Evolutionary conservation across 2,113 vertebrate genomes (phyloP).

Genomic region (Petrocephalus microphthalmus): DNA sequence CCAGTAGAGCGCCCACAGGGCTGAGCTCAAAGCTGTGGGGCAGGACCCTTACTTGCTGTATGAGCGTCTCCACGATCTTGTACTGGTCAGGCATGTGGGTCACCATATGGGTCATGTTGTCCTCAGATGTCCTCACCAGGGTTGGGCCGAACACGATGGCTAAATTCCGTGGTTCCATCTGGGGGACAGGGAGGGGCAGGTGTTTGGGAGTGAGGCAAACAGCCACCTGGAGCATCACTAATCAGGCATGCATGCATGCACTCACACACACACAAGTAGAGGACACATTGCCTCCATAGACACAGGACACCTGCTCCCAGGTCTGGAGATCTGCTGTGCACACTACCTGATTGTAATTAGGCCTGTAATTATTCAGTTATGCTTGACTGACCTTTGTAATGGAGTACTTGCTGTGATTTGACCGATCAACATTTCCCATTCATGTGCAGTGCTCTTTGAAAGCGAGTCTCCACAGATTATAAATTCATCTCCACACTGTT

Average conservation of each 20-base stretch:
- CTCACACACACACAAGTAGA: neutral
- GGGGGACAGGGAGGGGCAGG: neutral
- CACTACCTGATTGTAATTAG: neutral
- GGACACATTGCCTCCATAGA: neutral
- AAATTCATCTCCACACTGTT: neutral
- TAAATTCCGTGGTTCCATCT: conserved; percentile 98
- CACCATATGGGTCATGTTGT: conserved; percentile 99
- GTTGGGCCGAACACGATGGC: conserved; percentile 97
- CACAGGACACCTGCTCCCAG: neutral
- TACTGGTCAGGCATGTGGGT: conserved; percentile 99
- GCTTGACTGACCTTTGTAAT: neutral
- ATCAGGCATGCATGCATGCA: neutral
- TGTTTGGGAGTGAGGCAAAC: neutral
- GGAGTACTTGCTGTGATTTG: neutral
- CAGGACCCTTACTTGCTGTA: conserved; percentile 80
- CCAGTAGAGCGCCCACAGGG: neutral
- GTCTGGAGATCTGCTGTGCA: neutral
- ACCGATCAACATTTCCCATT: neutral
- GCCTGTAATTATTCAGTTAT: neutral
- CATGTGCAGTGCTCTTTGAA: neutral
- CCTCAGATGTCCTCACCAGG: conserved; percentile 89
- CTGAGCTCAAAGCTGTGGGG: neutral
- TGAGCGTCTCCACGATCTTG: conserved; percentile 96
- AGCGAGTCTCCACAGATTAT: neutral
- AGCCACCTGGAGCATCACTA: neutral